Conservation (phyloP, 2,113 vertebrate genomes). For the Xiphorhynchus elegans region DNA sequence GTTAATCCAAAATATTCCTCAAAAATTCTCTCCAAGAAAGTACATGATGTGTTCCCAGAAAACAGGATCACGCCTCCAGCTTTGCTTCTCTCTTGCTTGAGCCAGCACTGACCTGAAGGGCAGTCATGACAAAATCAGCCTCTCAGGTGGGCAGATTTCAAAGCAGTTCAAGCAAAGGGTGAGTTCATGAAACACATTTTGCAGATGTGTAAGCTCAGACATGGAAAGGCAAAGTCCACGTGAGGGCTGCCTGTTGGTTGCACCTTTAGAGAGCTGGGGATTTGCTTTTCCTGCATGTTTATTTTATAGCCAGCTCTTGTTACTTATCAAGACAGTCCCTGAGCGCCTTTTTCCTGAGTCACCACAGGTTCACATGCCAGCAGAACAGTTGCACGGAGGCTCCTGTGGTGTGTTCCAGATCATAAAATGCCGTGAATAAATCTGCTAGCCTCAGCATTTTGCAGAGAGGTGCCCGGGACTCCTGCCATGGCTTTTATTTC, state of each 20-base stretch:
- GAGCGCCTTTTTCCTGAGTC: background rate
- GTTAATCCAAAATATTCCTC: background rate
- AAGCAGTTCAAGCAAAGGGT: background rate
- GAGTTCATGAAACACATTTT: background rate
- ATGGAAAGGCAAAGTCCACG: background rate
- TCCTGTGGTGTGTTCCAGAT: slow-evolving; percentile 43
- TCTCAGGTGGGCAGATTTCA: background rate
- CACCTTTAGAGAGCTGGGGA: background rate
- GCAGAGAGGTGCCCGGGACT: background rate
- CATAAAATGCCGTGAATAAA: background rate
- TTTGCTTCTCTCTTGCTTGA: background rate
- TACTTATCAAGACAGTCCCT: background rate
- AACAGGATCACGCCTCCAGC: background rate
- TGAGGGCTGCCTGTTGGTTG: background rate
- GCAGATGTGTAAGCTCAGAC: background rate
- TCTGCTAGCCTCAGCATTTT: slow-evolving; percentile 2
- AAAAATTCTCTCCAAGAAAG: background rate
- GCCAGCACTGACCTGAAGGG: background rate
- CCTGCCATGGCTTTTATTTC: background rate
- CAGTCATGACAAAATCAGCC: background rate
- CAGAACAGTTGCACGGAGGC: slow-evolving; percentile 42
- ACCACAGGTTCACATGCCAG: slow-evolving; percentile 29
- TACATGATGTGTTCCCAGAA: background rate
- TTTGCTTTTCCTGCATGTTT: background rate
- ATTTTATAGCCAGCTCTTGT: slow-evolving; percentile 7